A percentile compares a stretch with the other conserved stretches of the same genome.
Conservation (phyloP, 2,888 invertebrate genomes). For the Hedya salicella region DNA sequence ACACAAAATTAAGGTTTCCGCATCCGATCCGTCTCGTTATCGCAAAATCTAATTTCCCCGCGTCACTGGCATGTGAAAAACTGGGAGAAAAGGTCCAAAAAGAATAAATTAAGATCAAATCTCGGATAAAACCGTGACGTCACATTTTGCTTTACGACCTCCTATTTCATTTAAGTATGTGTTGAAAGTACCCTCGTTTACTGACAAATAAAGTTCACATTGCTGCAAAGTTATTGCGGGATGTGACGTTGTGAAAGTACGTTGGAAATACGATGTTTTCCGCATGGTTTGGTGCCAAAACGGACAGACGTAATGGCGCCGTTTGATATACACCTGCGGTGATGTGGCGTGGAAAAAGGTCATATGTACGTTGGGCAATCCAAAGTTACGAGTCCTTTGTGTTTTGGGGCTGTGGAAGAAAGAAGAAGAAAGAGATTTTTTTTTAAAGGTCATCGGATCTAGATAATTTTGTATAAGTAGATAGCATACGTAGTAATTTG, state of each 20-base stretch:
- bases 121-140: conserved; percentile 20
- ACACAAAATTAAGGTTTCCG: conserved; percentile 18
- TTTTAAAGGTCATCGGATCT: no score
- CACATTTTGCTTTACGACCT: neutral
- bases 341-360: neutral
- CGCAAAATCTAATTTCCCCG: conserved; percentile 17
- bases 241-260: conserved; percentile 6
- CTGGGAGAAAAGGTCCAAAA: conserved; percentile 22
- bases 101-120: conserved; percentile 34
- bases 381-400: neutral
- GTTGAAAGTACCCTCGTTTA: neutral
- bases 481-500: no score
- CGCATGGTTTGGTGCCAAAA: conserved; percentile 22
- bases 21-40: conserved; percentile 27
- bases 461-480: no score
- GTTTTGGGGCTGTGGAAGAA: neutral
- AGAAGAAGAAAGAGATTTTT: no score
- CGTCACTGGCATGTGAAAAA: conserved; percentile 15
- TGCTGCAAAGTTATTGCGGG: neutral
- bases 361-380: neutral
- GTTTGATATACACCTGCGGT: conserved; percentile 25
- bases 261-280: conserved; percentile 18
- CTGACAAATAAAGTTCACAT: neutral
- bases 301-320: conserved; percentile 36
- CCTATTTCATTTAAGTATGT: neutral